phyloP scores from a whole-genome alignment of 2,797 vertebrate genomes.

The Apodemus agrarius region DNA sequence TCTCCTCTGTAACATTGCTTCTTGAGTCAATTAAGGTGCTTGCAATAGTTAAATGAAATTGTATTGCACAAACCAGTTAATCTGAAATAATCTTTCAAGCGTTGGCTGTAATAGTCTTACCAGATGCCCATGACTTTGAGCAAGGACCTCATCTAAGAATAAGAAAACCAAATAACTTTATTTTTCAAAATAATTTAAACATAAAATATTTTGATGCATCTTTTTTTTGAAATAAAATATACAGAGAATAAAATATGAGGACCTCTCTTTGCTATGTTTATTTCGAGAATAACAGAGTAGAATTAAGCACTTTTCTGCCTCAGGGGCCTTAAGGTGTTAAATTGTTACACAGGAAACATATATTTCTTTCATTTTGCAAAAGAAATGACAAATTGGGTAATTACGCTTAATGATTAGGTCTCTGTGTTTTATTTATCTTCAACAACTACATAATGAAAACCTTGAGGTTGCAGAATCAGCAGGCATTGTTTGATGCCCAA shows the following conservation, averaged over 20 bases:
- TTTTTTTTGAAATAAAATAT: slow-evolving; percentile 14
- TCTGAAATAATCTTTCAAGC: not conserved
- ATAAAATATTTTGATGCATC: not conserved
- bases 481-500: not conserved
- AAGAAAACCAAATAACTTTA: not conserved
- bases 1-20: slow-evolving; percentile 33
- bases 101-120: not conserved
- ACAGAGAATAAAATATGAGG: not conserved
- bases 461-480: not conserved
- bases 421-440: not conserved
- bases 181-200: not conserved
- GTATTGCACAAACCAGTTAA: not conserved
- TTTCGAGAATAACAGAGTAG: not conserved
- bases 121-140: not conserved
- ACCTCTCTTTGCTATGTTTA: slow-evolving; percentile 2
- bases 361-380: slow-evolving; percentile 6
- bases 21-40: not conserved
- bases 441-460: slow-evolving; percentile 8
- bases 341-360: slow-evolving; percentile 43
- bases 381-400: not conserved
- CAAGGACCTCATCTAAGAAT: not conserved
- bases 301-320: not conserved
- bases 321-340: not conserved
- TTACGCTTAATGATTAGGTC: not conserved
- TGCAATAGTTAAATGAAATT: not conserved